Conservation (phyloP, 23 tunicate genomes). For the Ascidia mentula region DNA sequence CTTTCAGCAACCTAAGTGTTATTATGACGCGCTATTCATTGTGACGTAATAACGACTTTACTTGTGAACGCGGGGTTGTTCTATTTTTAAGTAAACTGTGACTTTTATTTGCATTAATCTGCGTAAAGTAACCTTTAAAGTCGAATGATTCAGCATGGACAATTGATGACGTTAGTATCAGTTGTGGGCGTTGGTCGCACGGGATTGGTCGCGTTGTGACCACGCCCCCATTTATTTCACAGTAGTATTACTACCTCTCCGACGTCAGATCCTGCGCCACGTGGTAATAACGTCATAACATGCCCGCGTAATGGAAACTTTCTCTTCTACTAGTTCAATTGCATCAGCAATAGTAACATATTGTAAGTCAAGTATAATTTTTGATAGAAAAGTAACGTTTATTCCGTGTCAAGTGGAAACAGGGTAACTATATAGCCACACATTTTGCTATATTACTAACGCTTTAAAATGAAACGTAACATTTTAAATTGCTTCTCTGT, state of each 20-base stretch:
- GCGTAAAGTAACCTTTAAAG: neutral
- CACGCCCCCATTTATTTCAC: neutral
- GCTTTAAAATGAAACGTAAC: too few relatives aligned
- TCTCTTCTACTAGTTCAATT: too few relatives aligned
- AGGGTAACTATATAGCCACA: too few relatives aligned
- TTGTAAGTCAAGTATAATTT: too few relatives aligned
- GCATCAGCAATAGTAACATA: too few relatives aligned
- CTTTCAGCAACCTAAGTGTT: neutral
- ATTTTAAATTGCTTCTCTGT: too few relatives aligned
- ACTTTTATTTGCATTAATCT: neutral
- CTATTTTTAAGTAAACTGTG: neutral
- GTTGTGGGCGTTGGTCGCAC: neutral
- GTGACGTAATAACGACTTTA: slow-evolving; percentile 1
- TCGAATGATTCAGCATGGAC: slow-evolving; percentile 8
- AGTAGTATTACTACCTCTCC: neutral
- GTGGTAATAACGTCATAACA: too few relatives aligned
- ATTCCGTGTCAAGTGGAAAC: too few relatives aligned
- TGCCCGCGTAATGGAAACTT: too few relatives aligned
- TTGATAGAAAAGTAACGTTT: too few relatives aligned
- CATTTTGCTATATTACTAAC: too few relatives aligned
- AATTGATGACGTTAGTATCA: neutral
- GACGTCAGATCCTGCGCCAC: neutral
- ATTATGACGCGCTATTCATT: neutral
- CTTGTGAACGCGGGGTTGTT: neutral
- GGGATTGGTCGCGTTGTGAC: neutral